Evolutionary conservation across 2,797 vertebrate species (phyloP), one percentile per base, ranked within the genome.

Genomic region (Scarus forsteni): DNA sequence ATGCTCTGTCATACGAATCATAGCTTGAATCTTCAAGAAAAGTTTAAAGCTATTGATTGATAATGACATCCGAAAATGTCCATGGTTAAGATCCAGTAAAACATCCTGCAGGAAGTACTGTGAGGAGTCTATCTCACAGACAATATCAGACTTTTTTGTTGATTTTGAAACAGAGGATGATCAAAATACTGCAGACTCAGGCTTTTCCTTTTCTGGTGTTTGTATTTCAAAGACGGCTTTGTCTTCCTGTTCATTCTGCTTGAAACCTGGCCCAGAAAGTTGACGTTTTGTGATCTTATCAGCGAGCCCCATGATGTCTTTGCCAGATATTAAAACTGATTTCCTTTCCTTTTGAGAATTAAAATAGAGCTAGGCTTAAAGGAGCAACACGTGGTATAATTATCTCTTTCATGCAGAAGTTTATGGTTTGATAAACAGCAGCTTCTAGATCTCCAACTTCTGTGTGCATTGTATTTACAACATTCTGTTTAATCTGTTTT

Each of bases 201-300:
- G 46, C 39, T 70, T 88, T 84, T 87, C 79, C 58, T 82, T 81
- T 57, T 7, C 70, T 71, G 66, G 56, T 70, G 76, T 90, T 89
- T 95, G 54, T 80, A 82, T 86, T 87, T 94, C 92, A 97, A 96
- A 94, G 92, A 92, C 81, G 83, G 91, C 95, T 95, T 97, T 97
- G 95, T 97, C 89, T 91, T 73, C 39, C 73, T 81, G 75, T 84
- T 93, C 93, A 91, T 92, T 89, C 85, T 90, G 87, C 91, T 94
- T 95, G 95, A 97, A 96, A 95, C 87, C 56, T 85, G 93, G 92
- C 94, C 84, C 88, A 91, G 93, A 82, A 82, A 89, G 89, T 89
- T 86, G 86, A 91, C 79, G 73, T 86, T 84, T 68, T 87, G 86
- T 42, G 94, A 95, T 96, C 91, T 95, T 95, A 96, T 97, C 95